Conservation (phyloP, 2,797 vertebrate genomes). For the Halcyon smyrnensis region DNA sequence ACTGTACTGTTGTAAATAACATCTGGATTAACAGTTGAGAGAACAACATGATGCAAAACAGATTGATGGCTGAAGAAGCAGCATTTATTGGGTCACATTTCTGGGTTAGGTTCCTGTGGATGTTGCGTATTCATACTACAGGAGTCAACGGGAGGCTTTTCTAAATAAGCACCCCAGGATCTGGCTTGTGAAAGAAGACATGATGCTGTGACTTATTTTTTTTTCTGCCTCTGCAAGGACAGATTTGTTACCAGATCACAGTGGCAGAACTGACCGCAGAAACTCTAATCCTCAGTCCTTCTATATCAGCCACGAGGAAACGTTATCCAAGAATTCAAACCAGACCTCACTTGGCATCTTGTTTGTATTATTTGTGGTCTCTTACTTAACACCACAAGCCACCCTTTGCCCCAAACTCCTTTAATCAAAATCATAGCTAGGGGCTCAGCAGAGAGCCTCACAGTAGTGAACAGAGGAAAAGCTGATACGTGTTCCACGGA, state of each 20-base stretch:
- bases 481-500: background rate
- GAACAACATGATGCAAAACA: constrained; percentile 44
- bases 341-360: constrained; percentile 25
- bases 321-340: constrained; percentile 19
- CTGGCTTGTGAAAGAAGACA: background rate
- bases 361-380: constrained; percentile 52
- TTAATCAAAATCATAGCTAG: constrained; percentile 18
- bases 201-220: background rate
- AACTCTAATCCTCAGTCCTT: background rate
- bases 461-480: background rate
- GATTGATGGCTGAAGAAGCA: constrained; percentile 38
- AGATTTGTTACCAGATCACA: constrained; percentile 25
- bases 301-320: constrained; percentile 8
- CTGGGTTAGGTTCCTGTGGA: background rate
- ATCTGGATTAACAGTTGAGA: constrained; percentile 68
- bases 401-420: constrained; percentile 16
- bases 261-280: constrained; percentile 7
- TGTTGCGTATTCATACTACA: background rate
- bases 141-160: background rate
- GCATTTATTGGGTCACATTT: constrained; percentile 42
- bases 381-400: constrained; percentile 37
- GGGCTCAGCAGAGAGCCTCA: background rate
- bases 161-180: constrained; percentile 39
- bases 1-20: constrained; percentile 63
- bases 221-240: background rate